A percentile compares a stretch with the other conserved stretches of the same genome.
Conservation (phyloP, 2,888 invertebrate species). For the Colostygia pectinataria region DNA sequence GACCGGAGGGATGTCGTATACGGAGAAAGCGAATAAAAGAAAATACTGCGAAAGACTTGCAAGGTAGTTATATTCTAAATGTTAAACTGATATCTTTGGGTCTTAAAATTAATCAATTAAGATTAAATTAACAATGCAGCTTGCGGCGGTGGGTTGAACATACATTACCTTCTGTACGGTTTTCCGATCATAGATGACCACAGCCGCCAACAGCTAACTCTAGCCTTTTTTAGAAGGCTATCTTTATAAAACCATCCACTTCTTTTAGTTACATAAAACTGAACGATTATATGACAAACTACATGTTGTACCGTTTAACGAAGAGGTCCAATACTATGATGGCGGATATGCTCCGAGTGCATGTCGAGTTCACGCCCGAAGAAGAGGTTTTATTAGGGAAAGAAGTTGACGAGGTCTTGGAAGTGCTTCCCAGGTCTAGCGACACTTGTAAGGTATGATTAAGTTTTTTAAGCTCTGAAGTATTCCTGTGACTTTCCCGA, state of each 20-base stretch:
- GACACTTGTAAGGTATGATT: conserved; percentile 71
- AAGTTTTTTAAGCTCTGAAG: too few species aligned
- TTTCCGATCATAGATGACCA: too few species aligned
- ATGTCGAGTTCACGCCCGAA: conserved; percentile 79
- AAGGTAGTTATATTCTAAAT: conserved; percentile 77
- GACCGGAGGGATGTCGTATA: conserved; percentile 90
- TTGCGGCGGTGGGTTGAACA: too few species aligned
- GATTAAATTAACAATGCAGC: too few species aligned
- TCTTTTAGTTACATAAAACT: conserved; percentile 86
- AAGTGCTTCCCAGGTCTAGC: conserved; percentile 65
- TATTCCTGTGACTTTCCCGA: too few species aligned
- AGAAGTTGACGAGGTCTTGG: conserved; percentile 76
- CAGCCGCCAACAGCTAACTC: too few species aligned
- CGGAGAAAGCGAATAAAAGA: conserved; percentile 92
- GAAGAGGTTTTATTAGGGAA: conserved; percentile 60
- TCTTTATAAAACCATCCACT: neutral
- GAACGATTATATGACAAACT: conserved; percentile 87
- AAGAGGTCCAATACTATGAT: conserved; percentile 84
- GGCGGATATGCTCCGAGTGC: conserved; percentile 77
- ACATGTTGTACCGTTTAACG: conserved; percentile 86
- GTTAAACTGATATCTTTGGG: neutral
- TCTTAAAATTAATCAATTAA: too few species aligned
- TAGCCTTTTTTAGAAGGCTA: too few species aligned
- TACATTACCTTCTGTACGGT: too few species aligned
- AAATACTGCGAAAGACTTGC: conserved; percentile 90